A percentile compares a stretch with the other conserved stretches of the same genome.
Conservation (phyloP, 2,797 vertebrate species). For the Caiman crocodilus region DNA sequence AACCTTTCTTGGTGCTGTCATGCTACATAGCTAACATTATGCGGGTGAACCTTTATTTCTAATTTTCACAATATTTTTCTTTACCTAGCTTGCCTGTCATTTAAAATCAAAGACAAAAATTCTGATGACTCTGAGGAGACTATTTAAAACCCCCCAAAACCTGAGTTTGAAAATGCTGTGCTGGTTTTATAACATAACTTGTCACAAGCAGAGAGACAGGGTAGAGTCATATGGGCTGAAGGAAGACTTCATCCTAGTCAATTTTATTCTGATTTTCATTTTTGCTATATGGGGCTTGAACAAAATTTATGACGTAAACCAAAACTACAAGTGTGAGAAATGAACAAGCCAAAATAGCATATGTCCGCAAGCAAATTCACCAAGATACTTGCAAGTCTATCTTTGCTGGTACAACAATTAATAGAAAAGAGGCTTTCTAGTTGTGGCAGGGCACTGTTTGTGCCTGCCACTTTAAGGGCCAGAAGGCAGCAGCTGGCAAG, state of each 20-base stretch:
- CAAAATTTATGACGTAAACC: neutral
- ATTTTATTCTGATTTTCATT: neutral
- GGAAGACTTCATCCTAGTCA: neutral
- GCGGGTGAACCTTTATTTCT: neutral
- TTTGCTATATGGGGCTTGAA: neutral
- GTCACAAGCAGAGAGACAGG: neutral
- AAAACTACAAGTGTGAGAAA: neutral
- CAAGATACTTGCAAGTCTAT: rapidly evolving
- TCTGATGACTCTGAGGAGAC: neutral
- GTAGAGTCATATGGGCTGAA: neutral
- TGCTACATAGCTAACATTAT: neutral
- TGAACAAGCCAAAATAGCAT: neutral
- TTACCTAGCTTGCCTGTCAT: neutral
- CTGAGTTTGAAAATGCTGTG: neutral
- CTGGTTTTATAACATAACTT: neutral
- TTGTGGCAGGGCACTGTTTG: too few species aligned
- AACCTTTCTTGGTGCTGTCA: neutral
- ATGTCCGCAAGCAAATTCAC: neutral
- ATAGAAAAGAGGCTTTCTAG: neutral
- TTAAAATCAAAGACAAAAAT: neutral
- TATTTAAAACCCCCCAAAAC: neutral
- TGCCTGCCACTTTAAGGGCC: too few species aligned
- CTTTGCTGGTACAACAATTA: rapidly evolving
- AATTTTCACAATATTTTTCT: neutral
- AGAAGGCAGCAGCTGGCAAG: too few species aligned